A percentile compares a stretch with the other conserved stretches of the same genome.
These are phyloP conservation scores for Apoderus coryli DNA, from an alignment of 2,888 invertebrate species.

Conservation along the genomic window DNA sequence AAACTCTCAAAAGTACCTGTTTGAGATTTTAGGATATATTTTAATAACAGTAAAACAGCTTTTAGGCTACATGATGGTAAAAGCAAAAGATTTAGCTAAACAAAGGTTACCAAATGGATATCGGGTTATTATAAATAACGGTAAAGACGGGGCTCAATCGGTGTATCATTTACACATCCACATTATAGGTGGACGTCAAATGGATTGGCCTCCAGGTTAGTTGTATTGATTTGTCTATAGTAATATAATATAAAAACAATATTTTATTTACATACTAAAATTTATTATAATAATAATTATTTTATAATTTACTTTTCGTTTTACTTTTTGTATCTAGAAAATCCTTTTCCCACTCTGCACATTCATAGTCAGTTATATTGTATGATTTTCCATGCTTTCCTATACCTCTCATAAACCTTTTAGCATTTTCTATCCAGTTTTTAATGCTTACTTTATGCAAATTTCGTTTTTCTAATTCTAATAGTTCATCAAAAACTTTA, in stretches of 20 bases:
- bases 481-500: conserved; percentile 51
- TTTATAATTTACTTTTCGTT: conserved; percentile 24
- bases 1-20: neutral
- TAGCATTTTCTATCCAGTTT: conserved; percentile 52
- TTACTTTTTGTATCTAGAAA: too few species aligned
- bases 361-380: conserved; percentile 40
- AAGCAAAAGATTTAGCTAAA: conserved; percentile 50
- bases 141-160: conserved; percentile 64
- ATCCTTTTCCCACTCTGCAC: conserved; percentile 47
- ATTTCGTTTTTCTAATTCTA: conserved; percentile 47
- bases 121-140: conserved; percentile 66
- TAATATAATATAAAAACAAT: too few species aligned
- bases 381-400: conserved; percentile 55
- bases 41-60: conserved; percentile 34
- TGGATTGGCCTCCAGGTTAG: conserved; percentile 36
- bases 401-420: conserved; percentile 50
- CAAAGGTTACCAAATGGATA: conserved; percentile 52
- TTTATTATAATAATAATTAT: conserved; percentile 11
- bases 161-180: conserved; percentile 76
- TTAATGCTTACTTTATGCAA: conserved; percentile 43
- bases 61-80: conserved; percentile 55
- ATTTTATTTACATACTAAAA: too few species aligned
- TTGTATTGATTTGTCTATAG: too few species aligned
- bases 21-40: conserved; percentile 1
- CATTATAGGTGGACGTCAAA: conserved; percentile 65